A percentile compares a stretch with the other conserved stretches of the same genome.
Evolutionary conservation across 2,888 invertebrate species (phyloP).

Genomic region (Tricholauxania praeusta): DNA sequence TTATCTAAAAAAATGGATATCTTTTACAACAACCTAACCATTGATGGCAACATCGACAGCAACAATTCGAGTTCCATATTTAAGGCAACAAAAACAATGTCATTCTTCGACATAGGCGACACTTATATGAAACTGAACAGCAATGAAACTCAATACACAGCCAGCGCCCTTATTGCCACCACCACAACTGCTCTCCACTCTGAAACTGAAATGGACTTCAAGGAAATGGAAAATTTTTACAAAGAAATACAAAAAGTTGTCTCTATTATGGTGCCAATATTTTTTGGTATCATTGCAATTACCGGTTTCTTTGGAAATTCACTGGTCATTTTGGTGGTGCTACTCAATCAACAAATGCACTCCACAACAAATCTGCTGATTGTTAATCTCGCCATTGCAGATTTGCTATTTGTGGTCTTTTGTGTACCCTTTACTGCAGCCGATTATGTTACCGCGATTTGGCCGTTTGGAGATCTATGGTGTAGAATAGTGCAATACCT

Average conservation of each 20-base stretch:
- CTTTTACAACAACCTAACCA: not conserved
- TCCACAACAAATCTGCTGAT: slow-evolving; percentile 95
- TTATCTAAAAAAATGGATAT: not conserved
- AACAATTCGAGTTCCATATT: not conserved
- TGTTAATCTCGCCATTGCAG: slow-evolving; percentile 89
- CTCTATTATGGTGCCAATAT: slow-evolving; percentile 78
- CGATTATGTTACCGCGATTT: slow-evolving; percentile 84
- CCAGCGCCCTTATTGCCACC: slow-evolving; percentile 7
- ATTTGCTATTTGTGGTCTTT: slow-evolving; percentile 89
- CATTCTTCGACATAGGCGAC: not conserved
- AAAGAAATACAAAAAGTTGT: slow-evolving; percentile 50
- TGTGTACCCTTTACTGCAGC: slow-evolving; percentile 94
- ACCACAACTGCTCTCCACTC: not conserved
- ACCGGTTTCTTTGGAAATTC: slow-evolving; percentile 90
- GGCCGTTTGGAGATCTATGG: slow-evolving; percentile 91
- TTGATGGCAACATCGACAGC: not conserved
- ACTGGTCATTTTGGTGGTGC: slow-evolving; percentile 88
- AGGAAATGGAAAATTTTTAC: slow-evolving; percentile 36
- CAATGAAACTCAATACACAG: not conserved
- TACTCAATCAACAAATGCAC: slow-evolving; percentile 89
- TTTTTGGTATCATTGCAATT: slow-evolving; percentile 87
- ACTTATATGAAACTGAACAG: not conserved
- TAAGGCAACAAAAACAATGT: not conserved
- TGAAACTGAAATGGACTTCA: slow-evolving; percentile 31
- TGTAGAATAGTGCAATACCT: slow-evolving; percentile 92